Evolutionary conservation across 2,888 invertebrate species (phyloP), one percentile per base, ranked within the genome.

Genomic region (Syrista parreyssii): DNA sequence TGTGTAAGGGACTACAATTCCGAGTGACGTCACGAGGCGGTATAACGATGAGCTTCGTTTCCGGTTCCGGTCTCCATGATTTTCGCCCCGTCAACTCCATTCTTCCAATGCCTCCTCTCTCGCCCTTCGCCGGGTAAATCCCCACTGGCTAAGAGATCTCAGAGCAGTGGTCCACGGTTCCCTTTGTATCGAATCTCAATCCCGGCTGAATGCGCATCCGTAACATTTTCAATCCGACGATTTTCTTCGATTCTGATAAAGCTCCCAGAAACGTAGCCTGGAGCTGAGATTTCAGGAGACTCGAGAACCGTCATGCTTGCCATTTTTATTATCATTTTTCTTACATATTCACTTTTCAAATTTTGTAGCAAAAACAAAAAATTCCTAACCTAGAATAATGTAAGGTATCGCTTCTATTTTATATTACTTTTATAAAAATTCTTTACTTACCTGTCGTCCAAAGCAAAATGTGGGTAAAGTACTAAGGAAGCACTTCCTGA

Each of bases 71-170:
- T 76, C 85, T 86, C 85, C 86, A 84, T 86, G 86, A 89, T 86
- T 89, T 87, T 89, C 86, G 86, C 87, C 82, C 87, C 86, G 87
- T 87, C 88, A 86, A 88, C 82, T 87, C 88, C 83, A 87, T 88
- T 89, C 87, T 88, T 88, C 79, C 79, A 68, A 71, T 34, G 11
- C 31, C n/a, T 12, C 68, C 68, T 68, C 75, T 76, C 74, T 36
- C 68, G 68, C 31, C 74, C 36, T 34, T 76, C 71, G 6, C 4
- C 71, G 31, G 12, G 31, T 12, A 31, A 33, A 32, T 15, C 33
- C 31, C 71, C 31, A 71, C 32, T 33, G 32, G 33, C 71, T 33
- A 55, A 23, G 23, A 55, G 55, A 55, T 55, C 55, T 55, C 55
- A 55, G 55, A 55, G 55, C 55, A 55, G 23, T 23, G 31, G 33